A percentile compares a stretch with the other conserved stretches of the same genome.
phyloP scores from a whole-genome alignment of 1,140 invertebrate species.

The Cotesia vestalis region DNA sequence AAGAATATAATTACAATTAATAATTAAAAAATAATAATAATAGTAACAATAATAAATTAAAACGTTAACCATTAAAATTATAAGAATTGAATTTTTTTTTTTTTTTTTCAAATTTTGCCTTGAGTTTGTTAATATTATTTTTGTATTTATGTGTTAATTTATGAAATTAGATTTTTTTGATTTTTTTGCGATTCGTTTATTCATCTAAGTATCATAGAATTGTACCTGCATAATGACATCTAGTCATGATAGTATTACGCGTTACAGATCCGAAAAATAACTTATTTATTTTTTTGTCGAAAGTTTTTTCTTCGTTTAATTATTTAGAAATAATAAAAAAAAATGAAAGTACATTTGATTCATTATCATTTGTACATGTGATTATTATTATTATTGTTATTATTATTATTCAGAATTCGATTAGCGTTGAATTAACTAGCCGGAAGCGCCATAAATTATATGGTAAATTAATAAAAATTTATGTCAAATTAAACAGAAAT shows the following conservation, averaged over 20 bases:
- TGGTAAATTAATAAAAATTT: too few species aligned
- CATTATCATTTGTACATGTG: neutral
- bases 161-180: neutral
- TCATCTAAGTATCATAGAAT: neutral
- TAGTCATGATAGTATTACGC: slow-evolving; percentile 47
- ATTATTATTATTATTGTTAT: neutral
- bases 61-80: too few species aligned
- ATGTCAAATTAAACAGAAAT: too few species aligned
- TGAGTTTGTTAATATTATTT: too few species aligned
- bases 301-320: neutral
- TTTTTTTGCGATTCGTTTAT: neutral
- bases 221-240: slow-evolving; percentile 40
- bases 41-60: too few species aligned
- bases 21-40: too few species aligned
- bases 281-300: neutral
- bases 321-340: neutral
- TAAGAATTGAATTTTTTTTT: too few species aligned
- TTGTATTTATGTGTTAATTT: neutral
- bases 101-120: too few species aligned
- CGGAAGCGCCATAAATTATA: too few species aligned
- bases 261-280: neutral
- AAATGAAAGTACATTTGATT: neutral
- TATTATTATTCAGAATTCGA: slow-evolving; percentile 6
- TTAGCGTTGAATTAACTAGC: neutral
- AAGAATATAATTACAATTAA: too few species aligned